Conservation (phyloP, 1,140 invertebrate species). For the Lordiphosa clarofinis region DNA sequence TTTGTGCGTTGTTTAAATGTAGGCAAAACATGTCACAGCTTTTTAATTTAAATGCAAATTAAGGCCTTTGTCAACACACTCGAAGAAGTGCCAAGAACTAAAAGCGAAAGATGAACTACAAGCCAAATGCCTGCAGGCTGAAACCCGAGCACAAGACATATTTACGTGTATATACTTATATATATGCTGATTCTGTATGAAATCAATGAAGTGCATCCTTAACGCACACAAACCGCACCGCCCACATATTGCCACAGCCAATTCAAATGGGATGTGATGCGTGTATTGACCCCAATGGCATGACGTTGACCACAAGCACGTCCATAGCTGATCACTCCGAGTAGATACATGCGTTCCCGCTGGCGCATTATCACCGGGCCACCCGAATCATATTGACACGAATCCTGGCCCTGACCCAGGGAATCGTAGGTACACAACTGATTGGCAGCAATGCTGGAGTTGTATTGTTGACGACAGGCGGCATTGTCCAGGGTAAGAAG, state of each 20-base stretch:
- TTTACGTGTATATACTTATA: constrained; percentile 12
- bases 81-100: too few species aligned
- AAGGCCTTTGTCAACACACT: constrained; percentile 78
- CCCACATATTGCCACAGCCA: constrained; percentile 82
- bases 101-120: constrained; percentile 24
- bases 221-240: constrained; percentile 44
- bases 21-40: constrained; percentile 74
- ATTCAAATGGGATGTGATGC: constrained; percentile 84
- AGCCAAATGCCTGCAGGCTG: constrained; percentile 22
- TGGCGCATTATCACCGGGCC: constrained; percentile 61
- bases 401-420: constrained; percentile 50
- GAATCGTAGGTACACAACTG: constrained; percentile 69
- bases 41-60: constrained; percentile 80
- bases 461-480: constrained; percentile 39
- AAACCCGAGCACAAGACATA: constrained; percentile 8
- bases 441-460: constrained; percentile 28
- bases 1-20: constrained; percentile 66
- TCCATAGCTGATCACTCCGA: constrained; percentile 85
- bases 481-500: constrained; percentile 53
- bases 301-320: constrained; percentile 81
- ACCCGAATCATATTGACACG: constrained; percentile 74
- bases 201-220: constrained; percentile 1
- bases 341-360: constrained; percentile 59
- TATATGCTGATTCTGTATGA: constrained; percentile 18
- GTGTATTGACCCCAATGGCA: constrained; percentile 84